Conservation (phyloP, 2,113 vertebrate species). For the Lonchura striata region DNA sequence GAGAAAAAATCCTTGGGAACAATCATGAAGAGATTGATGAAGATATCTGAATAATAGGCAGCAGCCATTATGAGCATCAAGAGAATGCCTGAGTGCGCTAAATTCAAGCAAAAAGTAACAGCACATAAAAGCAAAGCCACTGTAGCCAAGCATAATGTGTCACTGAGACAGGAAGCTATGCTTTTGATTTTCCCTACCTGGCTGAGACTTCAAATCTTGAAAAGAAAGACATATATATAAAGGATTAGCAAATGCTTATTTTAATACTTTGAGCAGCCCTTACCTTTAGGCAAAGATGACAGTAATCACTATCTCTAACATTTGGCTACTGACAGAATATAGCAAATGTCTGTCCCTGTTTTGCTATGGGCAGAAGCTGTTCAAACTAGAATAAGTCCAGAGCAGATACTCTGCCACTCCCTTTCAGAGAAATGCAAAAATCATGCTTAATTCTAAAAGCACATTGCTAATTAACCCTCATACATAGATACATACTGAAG, state of each 20-base stretch:
- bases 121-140: neutral
- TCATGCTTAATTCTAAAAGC: neutral
- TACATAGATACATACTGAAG: neutral
- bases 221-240: neutral
- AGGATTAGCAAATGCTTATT: neutral
- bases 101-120: neutral
- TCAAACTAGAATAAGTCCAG: neutral
- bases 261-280: neutral
- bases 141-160: neutral
- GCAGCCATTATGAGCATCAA: neutral
- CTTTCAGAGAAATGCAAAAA: neutral
- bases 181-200: neutral
- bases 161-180: neutral
- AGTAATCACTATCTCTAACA: neutral
- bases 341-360: neutral
- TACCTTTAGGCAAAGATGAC: neutral
- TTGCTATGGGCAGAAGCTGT: neutral
- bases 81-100: neutral
- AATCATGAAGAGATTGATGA: constrained; percentile 35
- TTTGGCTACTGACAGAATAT: neutral
- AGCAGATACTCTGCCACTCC: neutral
- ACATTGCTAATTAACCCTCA: neutral
- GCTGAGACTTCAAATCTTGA: neutral
- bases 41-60: constrained; percentile 9
- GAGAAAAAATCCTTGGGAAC: neutral